Base-by-base conservation (phyloP, 1,140 invertebrate species). In the Drosophila orena region DNA sequence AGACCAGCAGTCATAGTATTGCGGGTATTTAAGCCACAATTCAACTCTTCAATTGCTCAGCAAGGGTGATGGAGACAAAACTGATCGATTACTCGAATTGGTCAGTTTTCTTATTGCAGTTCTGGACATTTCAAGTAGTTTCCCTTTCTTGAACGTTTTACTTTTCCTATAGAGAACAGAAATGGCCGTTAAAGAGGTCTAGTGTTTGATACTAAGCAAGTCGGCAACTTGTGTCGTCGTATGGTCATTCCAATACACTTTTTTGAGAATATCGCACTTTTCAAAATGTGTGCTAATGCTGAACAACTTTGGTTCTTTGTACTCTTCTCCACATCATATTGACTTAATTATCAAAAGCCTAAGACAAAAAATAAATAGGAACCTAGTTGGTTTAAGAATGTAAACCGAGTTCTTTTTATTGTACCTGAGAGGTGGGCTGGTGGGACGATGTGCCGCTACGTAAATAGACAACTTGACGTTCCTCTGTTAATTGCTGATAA, bases 401-500 rank as follows among this genome's bases (percentile, higher is more conserved):
- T 60, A 77, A 86, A 85, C 69, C 81, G 34, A 59, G 47, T 49
- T 55, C 27, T 34, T 49, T 71, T 59, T 54, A 53, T 58, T 74
- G 50, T 38, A 57, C 47, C 44, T 53, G 42, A 44, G 27, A 50
- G 46, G 22, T 60, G 43, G 42, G 30, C 77, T 55, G 27, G 27
- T 43, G 74, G 73, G 49, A 64, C 69, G 47, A 40, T 77, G 77
- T 70, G 77, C 77, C 81, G 78, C 81, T 72, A 79, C 65, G 12
- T 47, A 86, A 86, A 86, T 76, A 78, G 44, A 68, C 49, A 65
- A 56, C 71, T 53, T 73, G 42, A 62, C 49, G 52, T 30, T 56
- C 40, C 42, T 49, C 49, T 61, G 66, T 73, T 84, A 84, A 85
- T 77, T 77, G 61, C 75, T 81, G 81, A 85, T 86, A 88, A 88